These are phyloP conservation scores for Copsychus sechellarum DNA, from an alignment of 2,113 vertebrate species.

Conservation along the genomic window DNA sequence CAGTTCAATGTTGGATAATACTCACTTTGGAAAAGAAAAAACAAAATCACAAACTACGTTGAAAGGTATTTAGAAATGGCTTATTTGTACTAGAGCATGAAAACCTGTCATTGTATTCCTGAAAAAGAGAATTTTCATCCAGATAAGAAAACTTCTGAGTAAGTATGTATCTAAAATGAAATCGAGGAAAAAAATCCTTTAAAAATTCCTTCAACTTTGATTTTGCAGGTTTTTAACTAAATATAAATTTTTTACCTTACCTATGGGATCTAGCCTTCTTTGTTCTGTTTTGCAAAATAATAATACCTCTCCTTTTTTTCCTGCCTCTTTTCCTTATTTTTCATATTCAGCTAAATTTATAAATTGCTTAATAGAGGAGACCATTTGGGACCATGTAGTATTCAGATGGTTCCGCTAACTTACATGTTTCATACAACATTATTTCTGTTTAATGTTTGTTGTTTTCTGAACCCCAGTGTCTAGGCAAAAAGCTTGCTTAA, in stretches of 20 bases:
- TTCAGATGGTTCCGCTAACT: neutral
- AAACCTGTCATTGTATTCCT: fast-evolving
- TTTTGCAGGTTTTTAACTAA: neutral
- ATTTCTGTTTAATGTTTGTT: neutral
- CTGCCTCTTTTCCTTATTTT: neutral
- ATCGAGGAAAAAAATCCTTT: neutral
- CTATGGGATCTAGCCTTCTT: neutral
- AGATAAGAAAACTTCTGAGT: neutral
- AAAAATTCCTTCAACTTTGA: neutral
- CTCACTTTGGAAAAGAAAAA: neutral
- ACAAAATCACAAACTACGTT: neutral
- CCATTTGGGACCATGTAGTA: neutral
- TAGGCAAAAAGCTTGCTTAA: neutral
- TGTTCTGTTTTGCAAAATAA: neutral
- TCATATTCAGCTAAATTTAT: neutral
- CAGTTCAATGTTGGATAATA: neutral
- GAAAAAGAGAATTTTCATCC: neutral
- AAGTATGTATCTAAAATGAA: neutral
- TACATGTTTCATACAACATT: neutral
- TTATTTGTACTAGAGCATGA: neutral
- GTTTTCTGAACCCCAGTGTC: neutral
- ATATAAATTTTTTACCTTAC: neutral
- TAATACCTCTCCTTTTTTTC: neutral
- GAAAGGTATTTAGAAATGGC: neutral
- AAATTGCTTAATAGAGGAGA: neutral